Base-by-base conservation (phyloP, 1,140 invertebrate species). In the Neodiprion pinetum region DNA sequence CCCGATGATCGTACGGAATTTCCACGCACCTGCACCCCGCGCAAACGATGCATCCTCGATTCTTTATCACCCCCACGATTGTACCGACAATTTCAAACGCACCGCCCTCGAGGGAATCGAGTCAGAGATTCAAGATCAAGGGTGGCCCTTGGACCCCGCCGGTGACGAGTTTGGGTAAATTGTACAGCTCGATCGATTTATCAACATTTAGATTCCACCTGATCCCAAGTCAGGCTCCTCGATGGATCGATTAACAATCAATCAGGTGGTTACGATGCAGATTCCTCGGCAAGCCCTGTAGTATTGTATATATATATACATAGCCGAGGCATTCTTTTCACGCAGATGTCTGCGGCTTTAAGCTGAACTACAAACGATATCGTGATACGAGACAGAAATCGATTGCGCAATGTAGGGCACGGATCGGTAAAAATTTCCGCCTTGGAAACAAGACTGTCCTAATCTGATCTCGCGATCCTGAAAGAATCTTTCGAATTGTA, bases 191-290 rank as follows among this genome's bases (percentile, higher is more conserved):
- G 67, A 12, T 21, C 21, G 12, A 69, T 69, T 69, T 47, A 47
- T 69, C 67, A 23, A 69, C 67, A 69, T 69, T 69, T 17, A 21
- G 23, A 69, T 69, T 69, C 67, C 67, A 69, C 8, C 67, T 69
- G 67, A 69, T 23, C 67, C 12, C 61, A 12, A 12, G 53, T 9
- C n/a, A 5, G n/a, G 53, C n/a, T 61, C 53, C n/a, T 47, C 28
- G 11, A 72, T 72, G n/a, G 23, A 73, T 68, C 28, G 71, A 50
- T 68, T 21, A 69, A 71, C 50, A 67, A 77, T 77, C 74, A 73
- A 77, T 75, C 72, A 75, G 75, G 17, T 71, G 28, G 28, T 75
- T 75, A 73, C 74, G 67, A 23, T 73, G 76, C 74, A 75, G 67
- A 75, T 72, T 75, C 48, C 49, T 70, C 23, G 28, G 65, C 12